phyloP scores from a whole-genome alignment of 2,888 invertebrate species.

The Mythimna pallens region DNA sequence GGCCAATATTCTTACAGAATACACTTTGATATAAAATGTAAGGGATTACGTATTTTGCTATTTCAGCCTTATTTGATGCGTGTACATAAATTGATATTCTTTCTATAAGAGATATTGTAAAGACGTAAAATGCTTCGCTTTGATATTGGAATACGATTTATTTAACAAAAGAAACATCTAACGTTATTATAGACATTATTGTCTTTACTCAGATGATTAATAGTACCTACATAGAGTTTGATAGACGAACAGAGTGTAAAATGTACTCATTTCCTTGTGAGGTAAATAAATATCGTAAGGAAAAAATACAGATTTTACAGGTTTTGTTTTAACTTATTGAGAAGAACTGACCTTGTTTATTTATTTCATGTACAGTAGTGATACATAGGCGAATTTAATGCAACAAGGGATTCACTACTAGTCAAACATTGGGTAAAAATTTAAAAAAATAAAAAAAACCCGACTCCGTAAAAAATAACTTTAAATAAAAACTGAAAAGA shows the following conservation, averaged over 20 bases:
- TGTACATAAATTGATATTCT: constrained; percentile 56
- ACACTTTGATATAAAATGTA: constrained; percentile 71
- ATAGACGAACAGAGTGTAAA: constrained; percentile 11
- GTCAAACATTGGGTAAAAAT: no score
- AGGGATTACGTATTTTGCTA: constrained; percentile 67
- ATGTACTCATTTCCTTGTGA: neutral
- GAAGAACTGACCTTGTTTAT: constrained; percentile 8
- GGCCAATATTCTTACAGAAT: constrained; percentile 75
- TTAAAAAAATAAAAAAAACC: no score
- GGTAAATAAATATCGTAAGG: constrained; percentile 1
- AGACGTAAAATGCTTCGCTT: constrained; percentile 37
- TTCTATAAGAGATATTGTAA: constrained; percentile 49
- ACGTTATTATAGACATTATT: constrained; percentile 21
- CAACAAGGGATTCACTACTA: no score
- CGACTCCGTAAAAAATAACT: no score
- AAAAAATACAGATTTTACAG: constrained; percentile 14
- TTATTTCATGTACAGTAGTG: no score
- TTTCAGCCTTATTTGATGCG: constrained; percentile 65
- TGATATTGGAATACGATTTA: constrained; percentile 38
- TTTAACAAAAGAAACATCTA: constrained; percentile 13
- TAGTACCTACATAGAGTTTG: constrained; percentile 15
- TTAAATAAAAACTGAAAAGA: no score
- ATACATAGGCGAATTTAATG: no score
- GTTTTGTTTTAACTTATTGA: constrained; percentile 28
- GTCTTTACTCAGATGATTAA: constrained; percentile 7